Conservation (phyloP, 1,140 invertebrate genomes). For the Brachionus sp. region DNA sequence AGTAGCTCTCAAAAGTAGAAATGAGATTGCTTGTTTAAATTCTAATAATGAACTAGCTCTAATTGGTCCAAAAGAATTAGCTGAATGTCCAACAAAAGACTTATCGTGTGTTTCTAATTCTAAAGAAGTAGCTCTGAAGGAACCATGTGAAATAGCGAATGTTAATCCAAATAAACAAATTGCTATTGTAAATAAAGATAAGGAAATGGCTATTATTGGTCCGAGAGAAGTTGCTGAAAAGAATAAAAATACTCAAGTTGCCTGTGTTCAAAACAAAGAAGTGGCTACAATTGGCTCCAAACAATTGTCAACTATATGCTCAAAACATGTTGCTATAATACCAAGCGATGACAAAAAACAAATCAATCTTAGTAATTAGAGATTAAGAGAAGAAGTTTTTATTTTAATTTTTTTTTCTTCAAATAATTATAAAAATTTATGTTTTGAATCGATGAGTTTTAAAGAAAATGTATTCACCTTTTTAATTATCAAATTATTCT, state of each 20-base stretch:
- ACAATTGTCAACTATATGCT: neutral
- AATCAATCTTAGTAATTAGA: neutral
- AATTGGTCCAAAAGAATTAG: neutral
- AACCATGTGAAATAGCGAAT: neutral
- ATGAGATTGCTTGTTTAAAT: neutral
- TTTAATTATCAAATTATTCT: no score
- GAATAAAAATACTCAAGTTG: neutral
- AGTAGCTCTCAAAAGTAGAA: neutral
- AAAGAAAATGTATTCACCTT: neutral
- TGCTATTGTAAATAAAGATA: neutral
- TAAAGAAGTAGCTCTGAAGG: neutral
- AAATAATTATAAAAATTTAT: neutral
- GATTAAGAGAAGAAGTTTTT: neutral
- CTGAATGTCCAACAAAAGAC: neutral
- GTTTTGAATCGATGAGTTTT: neutral
- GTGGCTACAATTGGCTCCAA: neutral
- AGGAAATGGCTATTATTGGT: neutral
- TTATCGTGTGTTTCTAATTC: neutral
- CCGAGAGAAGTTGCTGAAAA: neutral
- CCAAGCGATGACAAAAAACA: neutral
- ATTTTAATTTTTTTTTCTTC: neutral
- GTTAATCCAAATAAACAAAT: neutral
- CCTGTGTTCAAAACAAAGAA: neutral
- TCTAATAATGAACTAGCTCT: neutral
- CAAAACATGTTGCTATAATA: conserved; percentile 13